Conservation (phyloP, 2,888 invertebrate species). For the Pharmacophagus antenor region DNA sequence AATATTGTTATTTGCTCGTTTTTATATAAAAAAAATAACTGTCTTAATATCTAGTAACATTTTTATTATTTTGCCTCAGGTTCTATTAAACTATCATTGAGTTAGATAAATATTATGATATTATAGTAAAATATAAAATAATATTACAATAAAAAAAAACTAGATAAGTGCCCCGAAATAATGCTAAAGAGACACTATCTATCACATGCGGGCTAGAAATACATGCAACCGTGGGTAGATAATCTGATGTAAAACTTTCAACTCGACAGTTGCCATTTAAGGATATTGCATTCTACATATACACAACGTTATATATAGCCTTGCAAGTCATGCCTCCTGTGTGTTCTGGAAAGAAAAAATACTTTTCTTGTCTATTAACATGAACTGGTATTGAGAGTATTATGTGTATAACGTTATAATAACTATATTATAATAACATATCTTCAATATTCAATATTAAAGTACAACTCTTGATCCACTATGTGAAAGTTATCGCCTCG, state of each 20-base stretch:
- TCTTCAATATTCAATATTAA: not conserved
- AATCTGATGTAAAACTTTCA: constrained; percentile 32
- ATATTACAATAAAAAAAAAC: constrained; percentile 12
- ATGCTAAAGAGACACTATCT: constrained; percentile 21
- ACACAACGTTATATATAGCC: constrained; percentile 9
- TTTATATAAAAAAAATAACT: not conserved
- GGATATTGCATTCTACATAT: constrained; percentile 8
- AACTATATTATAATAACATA: not conserved
- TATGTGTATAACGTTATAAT: constrained; percentile 17
- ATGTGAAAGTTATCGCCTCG: too few relatives aligned
- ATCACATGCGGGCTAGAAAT: constrained; percentile 30
- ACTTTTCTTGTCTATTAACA: not conserved
- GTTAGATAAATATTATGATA: not conserved
- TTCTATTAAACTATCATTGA: constrained; percentile 17
- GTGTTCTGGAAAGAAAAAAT: not conserved
- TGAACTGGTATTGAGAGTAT: constrained; percentile 7
- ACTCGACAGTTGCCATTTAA: constrained; percentile 14
- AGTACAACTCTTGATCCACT: too few relatives aligned
- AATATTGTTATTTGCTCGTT: not conserved
- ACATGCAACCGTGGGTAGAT: constrained; percentile 31
- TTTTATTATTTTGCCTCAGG: not conserved
- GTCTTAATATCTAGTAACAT: not conserved
- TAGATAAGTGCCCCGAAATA: constrained; percentile 30
- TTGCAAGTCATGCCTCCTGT: not conserved
- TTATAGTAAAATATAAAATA: constrained; percentile 10